Evolutionary conservation across 2,797 vertebrate genomes (phyloP), one percentile per base, ranked within the genome.

Genomic region (Taeniopygia guttata): DNA sequence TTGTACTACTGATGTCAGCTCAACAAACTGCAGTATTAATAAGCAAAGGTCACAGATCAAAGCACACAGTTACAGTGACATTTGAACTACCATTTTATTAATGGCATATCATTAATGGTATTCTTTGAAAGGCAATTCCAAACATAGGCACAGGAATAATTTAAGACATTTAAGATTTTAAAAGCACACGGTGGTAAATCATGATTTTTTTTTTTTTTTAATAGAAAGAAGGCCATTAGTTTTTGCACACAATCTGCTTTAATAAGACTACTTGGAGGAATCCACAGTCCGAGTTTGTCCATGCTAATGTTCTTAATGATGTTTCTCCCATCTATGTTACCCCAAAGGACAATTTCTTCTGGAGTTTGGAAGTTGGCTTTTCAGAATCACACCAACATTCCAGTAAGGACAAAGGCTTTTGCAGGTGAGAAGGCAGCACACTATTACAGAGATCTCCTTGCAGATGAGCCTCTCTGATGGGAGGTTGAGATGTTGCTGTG

Each of bases 401-500:
- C 14, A 12, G 21, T n/a, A 21, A 64, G 32, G 46, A 29, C 49
- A 75, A 64, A 72, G 23, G 15, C 18, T 75, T 6, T 13, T 5
- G 10, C 69, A 81, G 40, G 34, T 34, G 46, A 84, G 51, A 93
- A 45, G 27, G 2, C 0, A 5, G 63, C 43, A 81, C 32, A 54
- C 59, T 0, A 1, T 72, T 40, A 22, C 0, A 5, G 32, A 70
- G 12, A 5, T 62, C 23, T 87, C 36, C 48, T 79, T 7, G 2
- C 11, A 1, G 0, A 38, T 0, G 0, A 55, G 11, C 7, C 9
- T 51, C 13, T 74, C 27, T 9, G 7, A 26, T 3, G 5, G 34
- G 34, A 85, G 32, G 27, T 2, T 46, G 22, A 77, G 5, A 34
- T 36, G 13, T 36, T 36, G 29, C 15, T 38, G 20, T 40, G 46